Percentiles rank a stretch among this genome's conserved stretches.
These are phyloP conservation scores for Aricia artaxerxes DNA, from an alignment of 2,888 invertebrate genomes.

Conservation along the genomic window DNA sequence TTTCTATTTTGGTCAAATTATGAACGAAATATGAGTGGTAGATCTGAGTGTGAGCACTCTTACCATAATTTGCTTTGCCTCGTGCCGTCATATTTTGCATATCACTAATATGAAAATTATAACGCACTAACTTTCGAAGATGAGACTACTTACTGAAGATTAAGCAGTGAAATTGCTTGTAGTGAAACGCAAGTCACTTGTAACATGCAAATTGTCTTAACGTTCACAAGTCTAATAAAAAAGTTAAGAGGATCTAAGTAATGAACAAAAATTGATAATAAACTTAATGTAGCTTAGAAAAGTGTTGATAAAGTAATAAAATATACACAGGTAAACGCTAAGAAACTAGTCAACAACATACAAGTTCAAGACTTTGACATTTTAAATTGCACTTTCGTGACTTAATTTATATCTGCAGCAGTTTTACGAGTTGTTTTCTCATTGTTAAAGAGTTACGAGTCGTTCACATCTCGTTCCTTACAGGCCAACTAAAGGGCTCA, in stretches of 20 bases:
- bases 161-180: neutral
- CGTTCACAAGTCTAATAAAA: neutral
- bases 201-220: neutral
- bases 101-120: slow-evolving; percentile 11
- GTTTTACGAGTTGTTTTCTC: slow-evolving; percentile 40
- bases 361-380: slow-evolving; percentile 20
- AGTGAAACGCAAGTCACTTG: neutral
- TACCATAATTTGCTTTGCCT: neutral
- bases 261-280: neutral
- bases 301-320: neutral
- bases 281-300: neutral
- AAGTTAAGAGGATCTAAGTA: neutral
- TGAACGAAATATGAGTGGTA: neutral
- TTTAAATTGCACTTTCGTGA: slow-evolving; percentile 36
- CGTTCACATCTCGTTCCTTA: slow-evolving; percentile 40
- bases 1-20: neutral
- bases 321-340: neutral
- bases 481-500: slow-evolving; percentile 29
- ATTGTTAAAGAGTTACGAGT: slow-evolving; percentile 52
- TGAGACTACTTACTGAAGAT: neutral
- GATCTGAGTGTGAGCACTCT: neutral
- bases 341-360: neutral
- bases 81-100: neutral
- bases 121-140: slow-evolving; percentile 13
- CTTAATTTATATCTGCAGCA: slow-evolving; percentile 40